Conservation (phyloP, 2,797 vertebrate genomes). For the Parotocinclus haroldoi region DNA sequence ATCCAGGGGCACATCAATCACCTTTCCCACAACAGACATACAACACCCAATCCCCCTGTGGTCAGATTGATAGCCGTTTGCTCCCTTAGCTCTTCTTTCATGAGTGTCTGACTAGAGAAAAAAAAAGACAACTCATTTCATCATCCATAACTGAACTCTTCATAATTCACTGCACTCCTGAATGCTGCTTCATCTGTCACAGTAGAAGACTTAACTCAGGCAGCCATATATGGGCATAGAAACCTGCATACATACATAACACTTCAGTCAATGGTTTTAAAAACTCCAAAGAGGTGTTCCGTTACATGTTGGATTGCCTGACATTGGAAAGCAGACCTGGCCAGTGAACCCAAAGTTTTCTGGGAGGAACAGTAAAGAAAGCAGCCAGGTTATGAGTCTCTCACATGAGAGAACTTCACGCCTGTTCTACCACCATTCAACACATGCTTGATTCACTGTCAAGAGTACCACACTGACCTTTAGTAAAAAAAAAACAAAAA, state of each 20-base stretch:
- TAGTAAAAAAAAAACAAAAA: too few species aligned
- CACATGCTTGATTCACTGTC: neutral
- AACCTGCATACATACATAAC: neutral
- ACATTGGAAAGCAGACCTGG: neutral
- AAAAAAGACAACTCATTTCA: too few species aligned
- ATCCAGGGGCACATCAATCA: slow-evolving; percentile 12
- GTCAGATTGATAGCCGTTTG: neutral
- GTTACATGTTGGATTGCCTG: neutral
- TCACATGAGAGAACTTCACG: neutral
- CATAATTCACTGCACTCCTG: too few species aligned
- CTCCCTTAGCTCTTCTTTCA: neutral
- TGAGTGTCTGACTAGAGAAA: neutral
- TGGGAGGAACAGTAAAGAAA: neutral
- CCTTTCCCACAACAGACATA: slow-evolving; percentile 7
- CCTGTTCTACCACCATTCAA: neutral
- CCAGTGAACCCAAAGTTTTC: neutral
- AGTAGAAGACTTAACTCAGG: too few species aligned
- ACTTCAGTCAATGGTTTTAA: neutral
- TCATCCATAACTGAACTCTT: too few species aligned
- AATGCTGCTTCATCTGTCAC: too few species aligned
- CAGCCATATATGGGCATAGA: neutral
- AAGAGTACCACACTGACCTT: neutral
- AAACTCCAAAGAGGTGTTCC: neutral
- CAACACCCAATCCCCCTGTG: slow-evolving; percentile 4
- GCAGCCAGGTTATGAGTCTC: slow-evolving; percentile 6